Evolutionary conservation across 92 coral and sea anemone species (phyloP), one percentile per base, ranked within the genome.

Genomic region (Diadumene lineata): DNA sequence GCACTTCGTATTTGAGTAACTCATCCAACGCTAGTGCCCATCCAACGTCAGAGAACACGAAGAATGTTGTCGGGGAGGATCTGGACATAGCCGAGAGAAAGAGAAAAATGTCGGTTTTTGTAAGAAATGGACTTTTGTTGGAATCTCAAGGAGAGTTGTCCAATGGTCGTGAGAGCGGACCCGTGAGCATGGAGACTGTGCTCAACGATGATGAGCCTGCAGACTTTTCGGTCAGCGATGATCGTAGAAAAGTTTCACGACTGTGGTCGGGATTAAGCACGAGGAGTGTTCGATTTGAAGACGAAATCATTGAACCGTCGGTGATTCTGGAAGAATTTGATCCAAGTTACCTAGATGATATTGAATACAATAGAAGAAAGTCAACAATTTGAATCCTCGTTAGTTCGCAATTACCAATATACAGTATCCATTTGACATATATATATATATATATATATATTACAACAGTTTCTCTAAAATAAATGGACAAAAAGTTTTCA

Each of bases 251-350:
- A 25, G 80, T 78, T 31, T 58, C 81, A 75, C 84, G 87, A 46
- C 72, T 84, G 71, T 78, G 66, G 30, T 81, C 87, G 22, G 85
- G 68, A 25, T 60, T 72, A 75, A 81, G 90, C 75, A 70, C 72
- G 24, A 85, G 89, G 1, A 84, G 89, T 38, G 90, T 88, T 18
- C 89, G 69, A 34, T 88, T 88, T 78, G 84, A 84, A 43, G 93
- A 88, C 34, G 93, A 88, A 66, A 27, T 82, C 1, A 16, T 11
- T 1, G 75, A 70, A 10, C 75, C 66, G 2, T 22, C 71, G n/a
- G 73, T 66, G 3, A 81, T 79, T 34, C 63, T 66, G 0, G 34
- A 55, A 0, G 85, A 73, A 28, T 78, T 70, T 34, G 60, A 79
- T 76, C 85, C 77, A 1, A 66, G 60, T 34, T 44, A 73, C 60